Percentiles rank a stretch among this genome's conserved stretches.
Evolutionary conservation across 1,140 invertebrate genomes (phyloP).

Genomic region (Cryptotermes secundus): DNA sequence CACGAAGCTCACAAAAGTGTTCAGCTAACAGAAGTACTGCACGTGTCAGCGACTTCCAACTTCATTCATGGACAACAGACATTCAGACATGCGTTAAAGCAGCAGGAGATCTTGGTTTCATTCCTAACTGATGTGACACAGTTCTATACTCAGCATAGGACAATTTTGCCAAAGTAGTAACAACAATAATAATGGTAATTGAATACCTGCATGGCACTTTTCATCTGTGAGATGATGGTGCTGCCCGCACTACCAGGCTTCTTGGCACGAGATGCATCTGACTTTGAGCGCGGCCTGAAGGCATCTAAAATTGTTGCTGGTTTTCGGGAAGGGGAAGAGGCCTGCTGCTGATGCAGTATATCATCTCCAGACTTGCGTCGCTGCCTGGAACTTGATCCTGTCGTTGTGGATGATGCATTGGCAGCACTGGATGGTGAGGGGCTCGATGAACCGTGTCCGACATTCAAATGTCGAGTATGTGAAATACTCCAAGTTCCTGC

Average conservation of each 20-base stretch:
- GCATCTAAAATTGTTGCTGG: conserved; percentile 75
- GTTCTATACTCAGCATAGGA: too few species aligned
- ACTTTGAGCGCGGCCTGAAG: conserved; percentile 79
- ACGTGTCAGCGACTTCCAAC: too few species aligned
- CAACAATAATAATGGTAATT: background rate
- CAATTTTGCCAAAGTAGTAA: too few species aligned
- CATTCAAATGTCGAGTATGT: conserved; percentile 57
- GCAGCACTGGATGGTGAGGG: conserved; percentile 1
- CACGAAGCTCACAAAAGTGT: too few species aligned
- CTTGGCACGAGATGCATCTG: conserved; percentile 64
- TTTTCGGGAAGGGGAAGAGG: conserved; percentile 64
- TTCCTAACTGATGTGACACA: too few species aligned
- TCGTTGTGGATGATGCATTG: background rate
- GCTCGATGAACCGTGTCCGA: conserved; percentile 16
- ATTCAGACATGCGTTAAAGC: too few species aligned
- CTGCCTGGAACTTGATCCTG: background rate
- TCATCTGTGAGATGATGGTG: conserved; percentile 74
- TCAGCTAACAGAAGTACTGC: too few species aligned
- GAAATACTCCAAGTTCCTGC: conserved; percentile 40
- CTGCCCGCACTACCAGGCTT: conserved; percentile 55
- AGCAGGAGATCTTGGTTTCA: too few species aligned
- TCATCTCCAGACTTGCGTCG: conserved; percentile 55
- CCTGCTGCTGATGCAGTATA: conserved; percentile 41
- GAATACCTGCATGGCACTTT: conserved; percentile 72
- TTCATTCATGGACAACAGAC: too few species aligned